Evolutionary conservation across 1,140 invertebrate genomes (phyloP).

Genomic region (Sinonovacula constricta): DNA sequence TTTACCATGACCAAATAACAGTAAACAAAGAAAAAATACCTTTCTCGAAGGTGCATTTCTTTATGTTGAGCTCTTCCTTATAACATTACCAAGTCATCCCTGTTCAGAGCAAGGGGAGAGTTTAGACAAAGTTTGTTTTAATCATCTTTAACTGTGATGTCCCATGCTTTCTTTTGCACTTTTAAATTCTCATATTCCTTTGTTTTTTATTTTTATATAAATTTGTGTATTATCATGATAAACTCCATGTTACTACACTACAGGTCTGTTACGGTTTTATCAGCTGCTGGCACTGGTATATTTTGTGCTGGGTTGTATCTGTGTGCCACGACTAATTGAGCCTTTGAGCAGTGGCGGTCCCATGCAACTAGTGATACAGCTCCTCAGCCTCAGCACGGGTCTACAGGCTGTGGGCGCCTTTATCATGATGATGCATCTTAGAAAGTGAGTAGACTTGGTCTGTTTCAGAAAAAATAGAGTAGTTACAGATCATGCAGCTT

Average conservation of each 20-base stretch:
- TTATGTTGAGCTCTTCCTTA: too few species aligned
- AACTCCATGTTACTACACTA: conserved; percentile 21
- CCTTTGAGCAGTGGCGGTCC: conserved; percentile 73
- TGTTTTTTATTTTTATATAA: not conserved
- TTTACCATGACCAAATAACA: too few species aligned
- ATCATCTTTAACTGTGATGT: too few species aligned
- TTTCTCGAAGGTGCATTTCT: too few species aligned
- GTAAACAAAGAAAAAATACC: too few species aligned
- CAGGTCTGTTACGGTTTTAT: conserved; percentile 75
- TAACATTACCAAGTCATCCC: too few species aligned
- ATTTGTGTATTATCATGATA: conserved; percentile 2
- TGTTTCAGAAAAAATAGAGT: too few species aligned
- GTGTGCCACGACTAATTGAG: conserved; percentile 69
- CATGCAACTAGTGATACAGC: conserved; percentile 75
- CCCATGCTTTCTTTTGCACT: not conserved
- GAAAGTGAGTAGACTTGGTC: conserved; percentile 68
- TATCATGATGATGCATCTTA: conserved; percentile 73
- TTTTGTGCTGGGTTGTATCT: conserved; percentile 75
- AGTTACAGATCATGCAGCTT: too few species aligned
- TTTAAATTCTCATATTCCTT: not conserved
- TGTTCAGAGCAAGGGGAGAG: too few species aligned
- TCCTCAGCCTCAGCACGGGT: conserved; percentile 66
- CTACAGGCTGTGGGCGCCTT: conserved; percentile 70
- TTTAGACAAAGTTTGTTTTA: too few species aligned
- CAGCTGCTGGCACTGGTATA: conserved; percentile 72